A percentile compares a stretch with the other conserved stretches of the same genome.
These are phyloP conservation scores for Oncorhynchus keta DNA, from an alignment of 2,113 vertebrate species.

Conservation along the genomic window DNA sequence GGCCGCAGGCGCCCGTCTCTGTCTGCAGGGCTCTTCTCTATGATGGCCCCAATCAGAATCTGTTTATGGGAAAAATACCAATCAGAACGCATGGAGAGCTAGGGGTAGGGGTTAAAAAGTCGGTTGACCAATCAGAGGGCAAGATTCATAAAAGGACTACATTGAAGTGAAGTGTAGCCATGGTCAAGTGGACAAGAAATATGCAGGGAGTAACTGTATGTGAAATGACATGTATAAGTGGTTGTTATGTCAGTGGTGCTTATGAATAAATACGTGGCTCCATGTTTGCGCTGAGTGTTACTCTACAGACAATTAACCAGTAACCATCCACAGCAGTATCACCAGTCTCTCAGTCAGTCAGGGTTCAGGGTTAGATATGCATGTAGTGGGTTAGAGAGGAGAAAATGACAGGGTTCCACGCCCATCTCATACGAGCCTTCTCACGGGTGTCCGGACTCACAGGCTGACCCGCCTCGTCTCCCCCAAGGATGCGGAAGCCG, in stretches of 20 bases:
- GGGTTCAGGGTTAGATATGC: slow-evolving; percentile 48
- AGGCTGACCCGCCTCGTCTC: slow-evolving; percentile 96
- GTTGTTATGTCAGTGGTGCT: too few relatives aligned
- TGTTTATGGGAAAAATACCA: slow-evolving; percentile 51
- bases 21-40: slow-evolving; percentile 96
- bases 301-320: too few relatives aligned
- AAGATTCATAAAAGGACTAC: too few relatives aligned
- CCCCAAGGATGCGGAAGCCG: slow-evolving; percentile 96
- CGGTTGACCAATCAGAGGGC: background rate
- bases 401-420: slow-evolving; percentile 68
- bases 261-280: too few relatives aligned
- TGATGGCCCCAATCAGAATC: slow-evolving; percentile 96
- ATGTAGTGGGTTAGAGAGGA: slow-evolving; percentile 54
- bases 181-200: background rate
- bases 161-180: too few relatives aligned
- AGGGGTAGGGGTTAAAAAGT: background rate
- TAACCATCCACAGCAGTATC: too few relatives aligned
- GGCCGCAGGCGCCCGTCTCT: slow-evolving; percentile 92
- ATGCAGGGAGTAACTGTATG: background rate
- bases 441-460: slow-evolving; percentile 85
- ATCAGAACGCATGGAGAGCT: background rate
- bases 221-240: too few relatives aligned
- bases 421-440: slow-evolving; percentile 78
- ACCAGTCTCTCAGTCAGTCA: slow-evolving; percentile 9
- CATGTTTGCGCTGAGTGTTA: too few relatives aligned